phyloP scores from a whole-genome alignment of 1,140 invertebrate species.

The Polypedilum vanderplanki region DNA sequence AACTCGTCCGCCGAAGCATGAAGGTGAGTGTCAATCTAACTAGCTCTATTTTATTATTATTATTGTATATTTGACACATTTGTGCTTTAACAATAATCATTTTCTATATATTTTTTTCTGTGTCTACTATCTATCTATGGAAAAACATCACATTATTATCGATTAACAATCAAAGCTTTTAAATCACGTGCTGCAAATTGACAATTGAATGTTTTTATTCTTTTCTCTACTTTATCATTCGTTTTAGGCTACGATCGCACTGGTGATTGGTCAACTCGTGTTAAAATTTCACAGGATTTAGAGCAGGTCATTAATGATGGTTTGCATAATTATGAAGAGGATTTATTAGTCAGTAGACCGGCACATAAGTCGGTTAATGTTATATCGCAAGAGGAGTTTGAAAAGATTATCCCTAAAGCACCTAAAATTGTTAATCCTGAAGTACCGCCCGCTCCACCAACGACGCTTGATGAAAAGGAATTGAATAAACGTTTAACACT shows the following conservation, averaged over 20 bases:
- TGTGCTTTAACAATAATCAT: background rate
- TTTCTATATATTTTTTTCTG: background rate
- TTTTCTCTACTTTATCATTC: background rate
- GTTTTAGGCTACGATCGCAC: conserved; percentile 70
- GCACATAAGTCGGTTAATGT: conserved; percentile 76
- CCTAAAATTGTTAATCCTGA: conserved; percentile 58
- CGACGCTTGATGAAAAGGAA: conserved; percentile 38
- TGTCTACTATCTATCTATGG: background rate
- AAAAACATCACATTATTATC: too few relatives aligned
- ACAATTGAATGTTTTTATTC: too few relatives aligned
- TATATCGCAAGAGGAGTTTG: conserved; percentile 82
- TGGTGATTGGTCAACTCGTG: conserved; percentile 72
- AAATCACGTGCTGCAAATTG: too few relatives aligned
- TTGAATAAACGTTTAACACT: conserved; percentile 36
- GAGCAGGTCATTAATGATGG: conserved; percentile 93
- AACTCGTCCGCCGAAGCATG: conserved; percentile 63
- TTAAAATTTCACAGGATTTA: conserved; percentile 89
- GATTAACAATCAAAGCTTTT: too few relatives aligned
- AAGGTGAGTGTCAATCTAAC: conserved; percentile 39
- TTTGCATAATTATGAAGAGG: conserved; percentile 88
- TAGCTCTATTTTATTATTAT: background rate
- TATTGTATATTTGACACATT: background rate
- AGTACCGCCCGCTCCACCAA: conserved; percentile 71
- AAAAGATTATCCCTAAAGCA: conserved; percentile 63
- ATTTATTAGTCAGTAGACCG: conserved; percentile 59